Evolutionary conservation across 2,797 vertebrate genomes (phyloP), one percentile per base, ranked within the genome.

Genomic region (Lerista edwardsae): DNA sequence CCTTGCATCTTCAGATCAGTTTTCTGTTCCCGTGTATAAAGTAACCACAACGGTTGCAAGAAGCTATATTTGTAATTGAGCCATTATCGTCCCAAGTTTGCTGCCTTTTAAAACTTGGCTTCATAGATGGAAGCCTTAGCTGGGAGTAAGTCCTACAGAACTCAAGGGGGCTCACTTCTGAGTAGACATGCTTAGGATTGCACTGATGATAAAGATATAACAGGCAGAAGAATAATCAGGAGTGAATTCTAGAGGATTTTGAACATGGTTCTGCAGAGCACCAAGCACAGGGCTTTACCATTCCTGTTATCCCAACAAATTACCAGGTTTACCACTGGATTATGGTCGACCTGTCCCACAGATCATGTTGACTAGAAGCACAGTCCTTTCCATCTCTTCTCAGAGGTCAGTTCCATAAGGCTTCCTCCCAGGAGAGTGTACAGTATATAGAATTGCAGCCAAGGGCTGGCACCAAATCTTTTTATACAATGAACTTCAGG

Each of bases 1-100:
- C 84, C 82, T 94, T 74, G 85, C 91, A 64, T 64, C 91, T 89
- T 89, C 80, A 91, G 92, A 88, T 86, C 88, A 87, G 57, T 77
- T 64, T 84, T 85, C 31, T 84, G 87, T 91, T 89, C 91, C 90
- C 86, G 86, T 91, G 91, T 91, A 93, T 93, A 94, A 91, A 92
- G 86, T 82, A 94, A 93, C 92, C 91, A 90, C 92, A 93, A 90
- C 80, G 89, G 89, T 88, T 86, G 90, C 80, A 91, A 90, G 84
- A 90, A 92, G 90, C 87, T 89, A 94, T 92, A 90, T 87, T 90
- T 92, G 90, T 86, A 87, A 88, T 87, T 79, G 85, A 91, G 88
- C 83, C 93, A 93, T 92, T 90, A 65, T 44, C 71, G 64, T 82
- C 92, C 90, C 74, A 89, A 88, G 61, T 90, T 88, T 89, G 89